Evolutionary conservation across 2,797 vertebrate genomes (phyloP).

Genomic region (Thalassophryne amazonica): DNA sequence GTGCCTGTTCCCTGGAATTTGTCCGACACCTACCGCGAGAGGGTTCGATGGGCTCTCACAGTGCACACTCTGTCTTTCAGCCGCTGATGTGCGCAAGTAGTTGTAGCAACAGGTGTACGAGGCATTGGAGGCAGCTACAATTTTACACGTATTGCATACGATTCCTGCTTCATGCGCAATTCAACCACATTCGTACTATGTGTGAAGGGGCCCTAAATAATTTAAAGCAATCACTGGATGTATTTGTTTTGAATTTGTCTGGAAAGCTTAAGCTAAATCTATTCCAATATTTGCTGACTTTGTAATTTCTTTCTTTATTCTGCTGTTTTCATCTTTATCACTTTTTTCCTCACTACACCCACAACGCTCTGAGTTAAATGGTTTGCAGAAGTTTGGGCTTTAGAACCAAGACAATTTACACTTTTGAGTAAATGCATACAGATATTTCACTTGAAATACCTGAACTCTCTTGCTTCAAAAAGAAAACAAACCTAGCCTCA

Average conservation of each 20-base stretch:
- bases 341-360: constrained; percentile 37
- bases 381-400: constrained; percentile 32
- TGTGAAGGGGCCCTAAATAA: no score
- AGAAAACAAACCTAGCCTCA: background rate
- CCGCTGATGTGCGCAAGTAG: no score
- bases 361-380: constrained; percentile 31
- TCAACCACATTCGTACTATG: no score
- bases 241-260: background rate
- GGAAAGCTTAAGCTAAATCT: constrained; percentile 4
- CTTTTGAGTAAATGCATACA: constrained; percentile 30
- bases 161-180: no score
- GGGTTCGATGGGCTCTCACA: no score
- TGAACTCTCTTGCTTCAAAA: background rate
- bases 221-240: background rate
- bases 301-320: background rate
- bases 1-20: no score
- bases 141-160: no score
- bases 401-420: constrained; percentile 25
- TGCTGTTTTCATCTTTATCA: constrained; percentile 17
- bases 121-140: no score
- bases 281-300: constrained; percentile 6
- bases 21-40: no score
- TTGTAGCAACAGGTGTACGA: no score
- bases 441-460: constrained; percentile 14
- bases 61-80: no score